Evolutionary conservation across 2,888 invertebrate genomes (phyloP).

Genomic region (Psylliodes chrysocephalus): DNA sequence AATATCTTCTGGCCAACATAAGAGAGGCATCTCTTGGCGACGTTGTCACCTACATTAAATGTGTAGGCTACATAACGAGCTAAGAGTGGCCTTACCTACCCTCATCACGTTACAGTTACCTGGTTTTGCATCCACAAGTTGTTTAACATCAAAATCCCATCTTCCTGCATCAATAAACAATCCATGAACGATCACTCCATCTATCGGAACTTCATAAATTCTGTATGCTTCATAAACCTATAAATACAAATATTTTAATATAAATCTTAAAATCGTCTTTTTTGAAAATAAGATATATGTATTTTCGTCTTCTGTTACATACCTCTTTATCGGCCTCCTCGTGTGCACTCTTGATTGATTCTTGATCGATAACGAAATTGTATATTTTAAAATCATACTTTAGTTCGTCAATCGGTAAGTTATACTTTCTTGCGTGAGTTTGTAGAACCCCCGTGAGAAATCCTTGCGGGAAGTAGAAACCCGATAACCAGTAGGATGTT

Average conservation of each 20-base stretch:
- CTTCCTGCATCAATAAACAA: slow-evolving; percentile 89
- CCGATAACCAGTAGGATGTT: slow-evolving; percentile 90
- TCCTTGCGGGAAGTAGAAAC: slow-evolving; percentile 94
- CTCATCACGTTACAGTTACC: no score
- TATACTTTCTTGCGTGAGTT: slow-evolving; percentile 86
- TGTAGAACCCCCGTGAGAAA: slow-evolving; percentile 91
- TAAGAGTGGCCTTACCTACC: no score
- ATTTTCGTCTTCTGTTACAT: no score
- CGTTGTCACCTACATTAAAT: no score
- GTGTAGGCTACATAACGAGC: no score
- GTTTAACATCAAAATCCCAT: slow-evolving; percentile 76
- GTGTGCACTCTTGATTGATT: slow-evolving; percentile 70
- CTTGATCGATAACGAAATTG: slow-evolving; percentile 71
- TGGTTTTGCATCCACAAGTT: slow-evolving; percentile 81
- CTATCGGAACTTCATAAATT: slow-evolving; percentile 68
- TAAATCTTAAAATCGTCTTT: no score
- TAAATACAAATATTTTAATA: no score
- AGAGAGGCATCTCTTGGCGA: no score
- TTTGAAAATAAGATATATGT: no score
- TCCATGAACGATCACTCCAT: slow-evolving; percentile 81
- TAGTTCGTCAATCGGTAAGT: slow-evolving; percentile 86
- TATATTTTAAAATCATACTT: slow-evolving; percentile 82
- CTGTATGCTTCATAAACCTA: slow-evolving; percentile 66
- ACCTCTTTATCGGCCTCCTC: slow-evolving; percentile 58
- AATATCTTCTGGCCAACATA: no score